A percentile compares a stretch with the other conserved stretches of the same genome.
phyloP scores from a whole-genome alignment of 2,113 vertebrate genomes.

The Dicentrarchus labrax region DNA sequence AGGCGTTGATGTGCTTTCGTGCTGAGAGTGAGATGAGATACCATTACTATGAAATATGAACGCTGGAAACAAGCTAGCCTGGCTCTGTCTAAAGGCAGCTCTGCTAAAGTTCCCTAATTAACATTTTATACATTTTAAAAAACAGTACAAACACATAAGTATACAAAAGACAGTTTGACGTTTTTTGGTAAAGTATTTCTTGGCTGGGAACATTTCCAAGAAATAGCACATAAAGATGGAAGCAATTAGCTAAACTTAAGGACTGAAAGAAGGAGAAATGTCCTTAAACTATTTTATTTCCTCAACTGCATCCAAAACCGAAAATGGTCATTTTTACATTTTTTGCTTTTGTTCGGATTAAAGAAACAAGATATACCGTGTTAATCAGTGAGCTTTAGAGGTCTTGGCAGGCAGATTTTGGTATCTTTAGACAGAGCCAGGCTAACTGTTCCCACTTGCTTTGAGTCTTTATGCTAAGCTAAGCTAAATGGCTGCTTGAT shows the following conservation, averaged over 20 bases:
- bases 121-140: background rate
- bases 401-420: background rate
- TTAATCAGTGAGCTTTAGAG: background rate
- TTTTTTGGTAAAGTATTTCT: background rate
- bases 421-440: background rate
- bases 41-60: no score
- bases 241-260: background rate
- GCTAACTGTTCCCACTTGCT: background rate
- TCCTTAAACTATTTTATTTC: no score
- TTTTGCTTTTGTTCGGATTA: background rate
- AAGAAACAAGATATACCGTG: background rate
- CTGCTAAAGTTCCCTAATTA: background rate
- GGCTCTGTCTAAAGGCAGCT: background rate
- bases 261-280: background rate
- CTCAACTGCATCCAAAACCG: background rate
- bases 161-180: no score
- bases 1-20: background rate
- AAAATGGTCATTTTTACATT: background rate
- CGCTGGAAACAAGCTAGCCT: background rate
- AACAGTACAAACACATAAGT: no score
- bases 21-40: background rate
- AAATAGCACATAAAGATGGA: background rate
- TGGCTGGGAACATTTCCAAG: background rate
- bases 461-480: constrained; percentile 5
- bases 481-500: background rate